Evolutionary conservation across 1,140 invertebrate species (phyloP), one percentile per base, ranked within the genome.

Genomic region (Dendrolimus kikuchii): DNA sequence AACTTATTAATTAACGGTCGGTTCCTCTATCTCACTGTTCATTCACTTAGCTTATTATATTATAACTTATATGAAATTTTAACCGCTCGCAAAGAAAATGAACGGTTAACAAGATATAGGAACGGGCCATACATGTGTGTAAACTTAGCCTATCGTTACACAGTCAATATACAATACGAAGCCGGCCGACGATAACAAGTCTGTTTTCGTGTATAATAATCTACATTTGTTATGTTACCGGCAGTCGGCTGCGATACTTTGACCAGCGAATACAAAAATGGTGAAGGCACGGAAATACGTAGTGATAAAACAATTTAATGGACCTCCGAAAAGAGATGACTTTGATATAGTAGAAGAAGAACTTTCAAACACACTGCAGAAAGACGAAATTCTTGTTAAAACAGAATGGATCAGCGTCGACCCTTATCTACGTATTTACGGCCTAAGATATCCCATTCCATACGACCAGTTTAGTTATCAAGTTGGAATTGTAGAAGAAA

Each of bases 401-500:
- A 77, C 79, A 3, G 69, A 81, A 51, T 87, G 70, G 60, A 52
- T 85, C 0, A 86, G 79, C 43, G 84, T 89, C 0, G 87, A 88
- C 63, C 87, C 87, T 0, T 65, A 65, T 43, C 53, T 42, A 7
- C 56, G 63, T 5, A 51, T 53, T 0, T 59, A 61, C 51, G 56
- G 55, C 9, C 8, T 40, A 7, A n/a, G 6, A 5, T 54, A 62
- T 10, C 46, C 59, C 4, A 38, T 56, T 36, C 73, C 71, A 4
- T 69, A 65, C 37, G 68, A 70, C 9, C 76, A 78, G 60, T 74
- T 79, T 50, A 76, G 79, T 39, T 64, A 62, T 39, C 74, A 81
- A 70, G 68, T 78, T n/a, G 77, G 57, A 54, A 10, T 62, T 55
- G 77, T 81, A 49, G 55, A 55, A 44, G 60, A 64, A 38, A 57